Evolutionary conservation across 2,888 invertebrate genomes (phyloP), one percentile per base, ranked within the genome.

Genomic region (Venusia cambrica): DNA sequence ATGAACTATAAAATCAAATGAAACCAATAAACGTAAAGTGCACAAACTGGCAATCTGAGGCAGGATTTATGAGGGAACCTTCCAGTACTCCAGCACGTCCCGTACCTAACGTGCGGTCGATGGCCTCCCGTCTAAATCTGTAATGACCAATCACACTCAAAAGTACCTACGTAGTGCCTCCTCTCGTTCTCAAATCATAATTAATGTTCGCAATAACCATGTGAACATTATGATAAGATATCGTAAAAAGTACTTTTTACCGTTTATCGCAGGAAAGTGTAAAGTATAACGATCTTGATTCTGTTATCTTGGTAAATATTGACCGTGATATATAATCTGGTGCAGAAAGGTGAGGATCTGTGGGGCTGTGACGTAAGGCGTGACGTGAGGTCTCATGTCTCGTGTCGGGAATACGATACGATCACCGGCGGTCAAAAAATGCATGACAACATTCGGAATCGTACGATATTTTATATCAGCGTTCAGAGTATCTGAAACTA

Each of bases 221-320:
- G 39, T 38, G 42, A 54, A 57, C 57, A 57, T 63, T 62, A n/a
- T 62, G 55, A 57, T 51, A 47, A 57, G 48, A 16, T 39, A 39
- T 67, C 60, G 54, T 54, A 57, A 59, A n/a, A 58, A 57, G 59
- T 57, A 65, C 57, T 18, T 62, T 63, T 72, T 63, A 65, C 65
- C 62, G 56, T 62, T 67, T 75, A 76, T 75, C 75, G 50, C 67
- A 53, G 49, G 61, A 73, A 73, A 78, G 75, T 73, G 79, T 68
- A 80, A 78, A 79, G 79, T 80, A 70, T 80, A 79, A 80, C 76
- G 80, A 80, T 80, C 79, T 57, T 75, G 64, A 62, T 66, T 61
- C 59, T 52, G 58, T 77, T 80, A 78, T 79, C 79, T 62, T 29
- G 21, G 51, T 69, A 62, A 79, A 79, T 79, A 77, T 81, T 80